Evolutionary conservation across 2,113 vertebrate species (phyloP).

Genomic region (Shinisaurus crocodilurus): DNA sequence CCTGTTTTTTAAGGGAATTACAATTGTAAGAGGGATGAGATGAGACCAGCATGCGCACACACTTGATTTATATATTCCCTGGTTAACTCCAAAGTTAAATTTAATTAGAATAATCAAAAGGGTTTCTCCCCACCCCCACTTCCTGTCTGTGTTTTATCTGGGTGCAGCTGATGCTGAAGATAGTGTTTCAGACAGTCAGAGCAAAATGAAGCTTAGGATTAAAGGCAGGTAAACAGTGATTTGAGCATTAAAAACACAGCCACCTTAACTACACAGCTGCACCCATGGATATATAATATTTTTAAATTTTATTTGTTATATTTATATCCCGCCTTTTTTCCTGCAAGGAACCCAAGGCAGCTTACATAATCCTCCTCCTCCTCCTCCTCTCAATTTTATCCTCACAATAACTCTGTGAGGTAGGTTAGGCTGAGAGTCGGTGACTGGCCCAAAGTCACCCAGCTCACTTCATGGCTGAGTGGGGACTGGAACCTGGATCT

Average conservation of each 20-base stretch:
- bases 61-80: neutral
- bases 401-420: too few relatives aligned
- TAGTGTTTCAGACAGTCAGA: neutral
- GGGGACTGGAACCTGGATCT: too few relatives aligned
- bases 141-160: neutral
- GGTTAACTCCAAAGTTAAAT: neutral
- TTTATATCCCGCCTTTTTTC: too few relatives aligned
- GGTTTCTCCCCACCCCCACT: too few relatives aligned
- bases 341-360: too few relatives aligned
- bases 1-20: neutral
- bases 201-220: neutral
- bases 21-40: neutral
- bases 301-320: too few relatives aligned
- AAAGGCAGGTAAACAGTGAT: neutral
- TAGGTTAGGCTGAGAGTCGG: too few relatives aligned
- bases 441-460: too few relatives aligned
- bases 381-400: too few relatives aligned
- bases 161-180: neutral
- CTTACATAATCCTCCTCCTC: too few relatives aligned
- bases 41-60: neutral
- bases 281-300: neutral
- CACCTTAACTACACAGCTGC: neutral
- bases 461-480: too few relatives aligned
- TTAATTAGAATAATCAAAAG: too few relatives aligned
- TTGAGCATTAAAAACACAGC: neutral